Evolutionary conservation across 2,113 vertebrate genomes (phyloP).

Genomic region (Nerophis lumbriciformis): DNA sequence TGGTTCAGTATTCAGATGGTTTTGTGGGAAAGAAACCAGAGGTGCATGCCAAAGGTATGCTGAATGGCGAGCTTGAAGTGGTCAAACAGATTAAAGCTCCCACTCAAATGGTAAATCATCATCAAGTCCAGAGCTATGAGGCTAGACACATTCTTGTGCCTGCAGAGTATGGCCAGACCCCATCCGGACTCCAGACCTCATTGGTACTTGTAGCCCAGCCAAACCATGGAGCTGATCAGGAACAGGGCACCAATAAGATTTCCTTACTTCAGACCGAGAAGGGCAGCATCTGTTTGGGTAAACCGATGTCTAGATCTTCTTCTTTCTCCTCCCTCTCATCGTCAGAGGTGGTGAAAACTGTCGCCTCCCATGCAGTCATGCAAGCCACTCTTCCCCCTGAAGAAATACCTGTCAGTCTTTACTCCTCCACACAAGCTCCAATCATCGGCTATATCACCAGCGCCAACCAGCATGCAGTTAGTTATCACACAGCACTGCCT

Average conservation of each 20-base stretch:
- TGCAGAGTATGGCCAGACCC: slow-evolving; percentile 82
- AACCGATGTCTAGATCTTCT: slow-evolving; percentile 76
- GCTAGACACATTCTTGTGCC: slow-evolving; percentile 85
- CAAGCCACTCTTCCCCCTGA: slow-evolving; percentile 85
- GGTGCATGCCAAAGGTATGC: slow-evolving; percentile 77
- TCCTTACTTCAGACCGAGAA: slow-evolving; percentile 81
- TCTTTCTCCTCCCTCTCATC: slow-evolving; percentile 71
- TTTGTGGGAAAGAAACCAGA: slow-evolving; percentile 77
- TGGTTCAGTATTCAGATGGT: slow-evolving; percentile 89
- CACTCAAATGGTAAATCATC: slow-evolving; percentile 72
- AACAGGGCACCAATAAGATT: slow-evolving; percentile 74
- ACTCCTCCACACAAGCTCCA: slow-evolving; percentile 83
- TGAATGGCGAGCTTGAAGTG: slow-evolving; percentile 88
- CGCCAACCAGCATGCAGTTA: slow-evolving; percentile 71
- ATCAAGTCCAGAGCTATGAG: slow-evolving; percentile 82
- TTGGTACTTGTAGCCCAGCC: slow-evolving; percentile 88
- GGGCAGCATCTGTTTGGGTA: slow-evolving; percentile 82
- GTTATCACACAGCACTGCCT: slow-evolving; percentile 84
- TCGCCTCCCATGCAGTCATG: slow-evolving; percentile 84
- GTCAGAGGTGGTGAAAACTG: slow-evolving; percentile 79
- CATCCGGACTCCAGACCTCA: slow-evolving; percentile 84
- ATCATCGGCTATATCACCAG: slow-evolving; percentile 92
- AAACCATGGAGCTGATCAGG: slow-evolving; percentile 76
- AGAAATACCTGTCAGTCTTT: slow-evolving; percentile 84
- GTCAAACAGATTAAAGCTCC: slow-evolving; percentile 66